A percentile compares a stretch with the other conserved stretches of the same genome.
Conservation (phyloP, 1,140 invertebrate species). For the Marisa cornuarietis region DNA sequence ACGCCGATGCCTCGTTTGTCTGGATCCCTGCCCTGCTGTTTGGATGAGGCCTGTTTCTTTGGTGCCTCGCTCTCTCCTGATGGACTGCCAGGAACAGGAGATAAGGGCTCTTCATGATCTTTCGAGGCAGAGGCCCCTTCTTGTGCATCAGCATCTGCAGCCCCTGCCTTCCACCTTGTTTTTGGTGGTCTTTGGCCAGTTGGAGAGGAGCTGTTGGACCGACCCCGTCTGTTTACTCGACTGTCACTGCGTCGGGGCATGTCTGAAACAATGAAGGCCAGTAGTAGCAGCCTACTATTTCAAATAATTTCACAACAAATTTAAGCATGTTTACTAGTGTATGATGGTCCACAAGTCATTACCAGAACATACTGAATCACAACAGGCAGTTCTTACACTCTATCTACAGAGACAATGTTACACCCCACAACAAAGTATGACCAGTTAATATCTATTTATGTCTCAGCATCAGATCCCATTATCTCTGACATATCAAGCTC, state of each 20-base stretch:
- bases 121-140: slow-evolving; percentile 35
- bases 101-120: slow-evolving; percentile 25
- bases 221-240: slow-evolving; percentile 19
- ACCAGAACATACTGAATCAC: too few relatives aligned
- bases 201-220: slow-evolving; percentile 32
- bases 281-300: too few relatives aligned
- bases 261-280: not conserved
- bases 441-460: too few relatives aligned
- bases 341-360: too few relatives aligned
- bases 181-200: slow-evolving; percentile 16
- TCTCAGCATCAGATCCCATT: too few relatives aligned
- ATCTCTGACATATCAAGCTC: too few relatives aligned
- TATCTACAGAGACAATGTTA: too few relatives aligned
- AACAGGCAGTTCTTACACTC: too few relatives aligned
- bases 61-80: not conserved
- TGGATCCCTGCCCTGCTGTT: not conserved
- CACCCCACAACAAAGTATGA: too few relatives aligned
- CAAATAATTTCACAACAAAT: too few relatives aligned
- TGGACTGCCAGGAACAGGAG: not conserved
- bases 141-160: slow-evolving; percentile 12
- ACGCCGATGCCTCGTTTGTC: not conserved
- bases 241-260: slow-evolving; percentile 30
- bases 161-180: slow-evolving; percentile 13
- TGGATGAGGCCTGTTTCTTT: not conserved
- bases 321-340: too few relatives aligned